Percentiles rank a stretch among this genome's conserved stretches.
phyloP scores from a whole-genome alignment of 1,140 invertebrate genomes.

The Bombus confusus region DNA sequence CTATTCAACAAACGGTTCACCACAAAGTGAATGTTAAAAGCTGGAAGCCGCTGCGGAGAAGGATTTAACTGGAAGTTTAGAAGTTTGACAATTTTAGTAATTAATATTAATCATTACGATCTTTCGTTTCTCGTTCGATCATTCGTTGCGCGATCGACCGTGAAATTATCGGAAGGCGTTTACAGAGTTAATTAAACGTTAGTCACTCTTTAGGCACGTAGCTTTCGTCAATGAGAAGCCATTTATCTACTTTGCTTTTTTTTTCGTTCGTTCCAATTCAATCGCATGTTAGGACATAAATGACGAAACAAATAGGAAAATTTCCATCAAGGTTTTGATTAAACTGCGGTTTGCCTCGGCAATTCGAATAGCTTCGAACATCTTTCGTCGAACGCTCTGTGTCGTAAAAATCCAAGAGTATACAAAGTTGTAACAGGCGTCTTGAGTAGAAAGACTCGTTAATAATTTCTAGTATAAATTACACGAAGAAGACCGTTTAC shows the following conservation, averaged over 20 bases:
- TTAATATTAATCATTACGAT: not conserved
- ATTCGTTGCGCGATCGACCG: not conserved
- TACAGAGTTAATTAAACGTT: conserved; percentile 1
- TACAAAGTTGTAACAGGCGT: too few species aligned
- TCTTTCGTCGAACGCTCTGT: not conserved
- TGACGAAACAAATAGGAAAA: not conserved
- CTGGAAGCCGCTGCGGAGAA: conserved; percentile 43
- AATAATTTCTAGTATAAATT: not conserved
- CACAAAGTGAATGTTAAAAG: conserved; percentile 20
- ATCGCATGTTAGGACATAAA: too few species aligned
- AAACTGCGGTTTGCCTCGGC: not conserved
- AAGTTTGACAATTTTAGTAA: not conserved
- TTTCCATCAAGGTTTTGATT: not conserved
- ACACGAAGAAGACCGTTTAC: not conserved
- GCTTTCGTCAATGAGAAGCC: not conserved
- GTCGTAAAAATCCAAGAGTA: too few species aligned
- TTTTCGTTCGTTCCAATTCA: not conserved
- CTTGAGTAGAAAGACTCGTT: too few species aligned
- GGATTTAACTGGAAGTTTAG: conserved; percentile 45
- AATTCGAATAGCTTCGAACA: not conserved
- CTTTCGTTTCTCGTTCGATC: not conserved
- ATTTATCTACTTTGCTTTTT: not conserved
- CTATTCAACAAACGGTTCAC: not conserved
- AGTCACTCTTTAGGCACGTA: not conserved
- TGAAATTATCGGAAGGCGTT: not conserved